A percentile compares a stretch with the other conserved stretches of the same genome.
Evolutionary conservation across 2,888 invertebrate species (phyloP).

Genomic region (Mactromeris polynyma): DNA sequence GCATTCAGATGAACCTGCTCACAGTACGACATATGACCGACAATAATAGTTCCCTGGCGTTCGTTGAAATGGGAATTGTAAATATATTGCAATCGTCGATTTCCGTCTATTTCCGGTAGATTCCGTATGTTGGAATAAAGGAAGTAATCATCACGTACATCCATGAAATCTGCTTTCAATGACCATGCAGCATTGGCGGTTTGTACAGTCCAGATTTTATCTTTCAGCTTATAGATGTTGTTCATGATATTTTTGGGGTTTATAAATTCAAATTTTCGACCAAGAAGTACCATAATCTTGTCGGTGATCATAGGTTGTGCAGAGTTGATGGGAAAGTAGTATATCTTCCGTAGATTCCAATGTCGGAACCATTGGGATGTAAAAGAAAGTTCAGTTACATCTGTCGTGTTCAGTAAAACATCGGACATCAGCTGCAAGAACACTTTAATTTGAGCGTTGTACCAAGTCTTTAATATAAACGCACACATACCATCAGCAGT

Average conservation of each 20-base stretch:
- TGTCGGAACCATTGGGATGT: background rate
- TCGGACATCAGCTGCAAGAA: background rate
- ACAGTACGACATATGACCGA: background rate
- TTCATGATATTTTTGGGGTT: background rate
- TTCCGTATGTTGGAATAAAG: background rate
- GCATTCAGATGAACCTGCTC: background rate
- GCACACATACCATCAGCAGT: background rate
- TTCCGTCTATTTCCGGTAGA: background rate
- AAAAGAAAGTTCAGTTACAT: background rate
- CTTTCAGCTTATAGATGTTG: background rate
- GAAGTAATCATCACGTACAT: background rate
- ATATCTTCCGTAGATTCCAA: background rate
- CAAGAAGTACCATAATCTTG: background rate
- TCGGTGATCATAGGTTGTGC: background rate
- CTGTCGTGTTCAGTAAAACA: background rate
- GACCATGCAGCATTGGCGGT: background rate
- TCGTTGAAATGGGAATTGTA: background rate
- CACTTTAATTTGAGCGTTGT: background rate
- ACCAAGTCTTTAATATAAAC: background rate
- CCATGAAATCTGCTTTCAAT: background rate
- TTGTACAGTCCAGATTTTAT: background rate
- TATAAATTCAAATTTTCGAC: background rate
- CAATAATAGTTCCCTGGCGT: background rate
- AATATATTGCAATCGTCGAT: background rate
- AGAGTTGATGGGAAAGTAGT: background rate